Evolutionary conservation across 2,888 invertebrate genomes (phyloP), one percentile per base, ranked within the genome.

Genomic region (Parasteatoda lunata): DNA sequence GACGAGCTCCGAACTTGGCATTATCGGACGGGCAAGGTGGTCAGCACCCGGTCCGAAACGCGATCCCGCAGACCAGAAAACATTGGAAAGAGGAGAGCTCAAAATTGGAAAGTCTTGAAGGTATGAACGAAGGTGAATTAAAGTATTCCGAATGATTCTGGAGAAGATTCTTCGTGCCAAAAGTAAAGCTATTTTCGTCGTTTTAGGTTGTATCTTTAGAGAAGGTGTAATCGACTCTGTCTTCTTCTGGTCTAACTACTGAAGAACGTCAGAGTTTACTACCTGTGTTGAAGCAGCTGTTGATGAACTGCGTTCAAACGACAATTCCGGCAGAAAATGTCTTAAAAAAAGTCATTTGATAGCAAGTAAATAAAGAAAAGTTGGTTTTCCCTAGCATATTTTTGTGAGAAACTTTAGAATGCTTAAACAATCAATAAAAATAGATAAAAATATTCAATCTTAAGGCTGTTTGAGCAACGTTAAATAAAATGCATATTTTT

Each of bases 211-310:
- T n/a, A 59, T 59, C 59, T n/a, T 9, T 59, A 9, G 9, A 8
- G 54, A 54, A 54, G 54, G 9, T 54, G 8, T 4, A 59, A 59
- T 59, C 59, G 59, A 9, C 59, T 59, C 59, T 59, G n/a, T 30
- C 30, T 30, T 30, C 30, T n/a, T 59, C 59, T 7, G 59, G 59
- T 59, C n/a, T n/a, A 59, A 59, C 59, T 9, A 13, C 59, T 13
- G 59, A 9, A 30, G 59, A 59, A 59, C 59, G 59, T 59, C 59
- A 59, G 59, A 9, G 30, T n/a, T 13, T 9, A 64, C 52, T 13
- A 59, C 59, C 71, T 52, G 79, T 71, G 66, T 80, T 80, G 80
- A 72, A 80, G 73, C 80, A 80, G 80, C 80, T 80, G 80, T 59
- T 9, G 11, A 59, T 13, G 59, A 9, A 13, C 59, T 59, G 11